Conservation (phyloP, 2,113 vertebrate species). For the Larimichthys polyactis region DNA sequence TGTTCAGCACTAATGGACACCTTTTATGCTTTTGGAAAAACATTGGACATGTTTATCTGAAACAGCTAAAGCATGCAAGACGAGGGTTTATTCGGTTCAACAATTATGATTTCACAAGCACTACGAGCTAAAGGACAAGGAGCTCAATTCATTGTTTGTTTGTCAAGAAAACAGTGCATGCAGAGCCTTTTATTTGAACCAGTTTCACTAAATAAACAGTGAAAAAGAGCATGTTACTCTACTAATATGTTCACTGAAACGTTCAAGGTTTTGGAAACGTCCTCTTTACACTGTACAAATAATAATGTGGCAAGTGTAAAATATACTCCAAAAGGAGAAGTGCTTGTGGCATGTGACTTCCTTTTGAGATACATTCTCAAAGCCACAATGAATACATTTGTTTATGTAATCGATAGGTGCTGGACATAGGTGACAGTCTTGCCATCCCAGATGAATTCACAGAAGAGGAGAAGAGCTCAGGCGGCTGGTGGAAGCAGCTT, state of each 20-base stretch:
- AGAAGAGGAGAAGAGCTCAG: slow-evolving; percentile 91
- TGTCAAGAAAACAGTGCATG: neutral
- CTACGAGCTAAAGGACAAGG: slow-evolving; percentile 9
- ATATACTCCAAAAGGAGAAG: slow-evolving; percentile 48
- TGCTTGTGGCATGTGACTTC: neutral
- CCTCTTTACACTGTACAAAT: neutral
- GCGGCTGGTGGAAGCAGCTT: slow-evolving; percentile 95
- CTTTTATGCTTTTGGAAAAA: slow-evolving; percentile 56
- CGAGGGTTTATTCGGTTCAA: slow-evolving; percentile 24
- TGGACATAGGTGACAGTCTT: slow-evolving; percentile 95
- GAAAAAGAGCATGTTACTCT: neutral
- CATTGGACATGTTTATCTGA: slow-evolving; percentile 49
- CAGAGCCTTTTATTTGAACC: neutral
- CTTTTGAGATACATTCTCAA: neutral
- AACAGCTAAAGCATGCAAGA: slow-evolving; percentile 16
- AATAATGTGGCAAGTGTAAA: neutral
- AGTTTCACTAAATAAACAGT: neutral
- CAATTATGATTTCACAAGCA: slow-evolving; percentile 37
- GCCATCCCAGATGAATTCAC: slow-evolving; percentile 96
- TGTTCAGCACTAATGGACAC: neutral
- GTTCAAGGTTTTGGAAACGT: slow-evolving; percentile 29
- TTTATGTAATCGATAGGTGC: slow-evolving; percentile 82
- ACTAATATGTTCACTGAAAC: neutral
- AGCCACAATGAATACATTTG: neutral
- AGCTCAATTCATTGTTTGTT: slow-evolving; percentile 28